phyloP scores from a whole-genome alignment of 2,888 invertebrate genomes.

The Synanthedon formicaeformis region DNA sequence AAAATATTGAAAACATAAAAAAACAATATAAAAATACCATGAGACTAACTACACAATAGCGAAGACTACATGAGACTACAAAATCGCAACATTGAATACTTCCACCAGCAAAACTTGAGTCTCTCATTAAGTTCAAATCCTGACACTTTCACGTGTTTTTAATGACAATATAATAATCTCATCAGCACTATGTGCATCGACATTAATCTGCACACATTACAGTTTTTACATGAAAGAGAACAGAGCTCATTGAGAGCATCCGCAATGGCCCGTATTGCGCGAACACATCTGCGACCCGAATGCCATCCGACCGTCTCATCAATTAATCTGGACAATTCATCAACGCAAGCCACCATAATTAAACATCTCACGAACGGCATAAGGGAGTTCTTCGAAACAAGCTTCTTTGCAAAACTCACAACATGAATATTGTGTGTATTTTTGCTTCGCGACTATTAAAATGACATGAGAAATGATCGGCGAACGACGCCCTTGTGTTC shows the following conservation, averaged over 20 bases:
- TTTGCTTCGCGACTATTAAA: too few relatives aligned
- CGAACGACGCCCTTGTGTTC: too few relatives aligned
- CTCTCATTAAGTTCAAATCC: neutral
- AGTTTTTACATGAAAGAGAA: slow-evolving; percentile 33
- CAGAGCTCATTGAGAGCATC: slow-evolving; percentile 45
- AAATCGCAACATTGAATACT: too few relatives aligned
- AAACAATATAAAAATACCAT: too few relatives aligned
- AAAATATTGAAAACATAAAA: too few relatives aligned
- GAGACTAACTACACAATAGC: too few relatives aligned
- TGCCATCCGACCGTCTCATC: slow-evolving; percentile 50
- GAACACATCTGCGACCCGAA: slow-evolving; percentile 54
- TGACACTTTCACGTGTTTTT: neutral
- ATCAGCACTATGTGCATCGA: slow-evolving; percentile 5
- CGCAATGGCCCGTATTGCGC: slow-evolving; percentile 30
- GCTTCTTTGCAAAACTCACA: too few relatives aligned
- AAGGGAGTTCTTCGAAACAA: slow-evolving; percentile 11
- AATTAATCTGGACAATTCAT: slow-evolving; percentile 56
- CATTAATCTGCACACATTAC: slow-evolving; percentile 27
- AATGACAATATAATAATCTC: neutral
- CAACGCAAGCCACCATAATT: slow-evolving; percentile 38
- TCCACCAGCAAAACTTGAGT: neutral
- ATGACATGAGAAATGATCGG: too few relatives aligned
- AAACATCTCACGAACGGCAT: slow-evolving; percentile 16
- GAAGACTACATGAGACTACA: too few relatives aligned
- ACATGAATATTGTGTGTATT: too few relatives aligned